Evolutionary conservation across 92 coral and sea anemone genomes (phyloP).

Genomic region (Siderastrea radians): DNA sequence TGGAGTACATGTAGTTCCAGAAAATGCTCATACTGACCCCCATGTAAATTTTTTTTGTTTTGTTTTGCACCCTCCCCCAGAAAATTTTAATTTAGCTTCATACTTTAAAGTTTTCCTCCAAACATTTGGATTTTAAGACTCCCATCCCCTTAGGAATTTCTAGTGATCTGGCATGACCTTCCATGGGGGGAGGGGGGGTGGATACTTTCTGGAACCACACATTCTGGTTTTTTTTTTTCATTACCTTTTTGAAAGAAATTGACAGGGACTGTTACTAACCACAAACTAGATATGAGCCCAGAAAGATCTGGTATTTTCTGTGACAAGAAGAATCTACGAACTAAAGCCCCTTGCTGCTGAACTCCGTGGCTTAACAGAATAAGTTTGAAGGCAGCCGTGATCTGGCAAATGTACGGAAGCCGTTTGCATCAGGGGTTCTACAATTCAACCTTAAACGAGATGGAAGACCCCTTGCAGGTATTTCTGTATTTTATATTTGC

Average conservation of each 20-base stretch:
- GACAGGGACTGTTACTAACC: slow-evolving; percentile 41
- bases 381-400: slow-evolving; percentile 27
- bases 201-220: too few relatives aligned
- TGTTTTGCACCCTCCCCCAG: too few relatives aligned
- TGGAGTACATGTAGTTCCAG: too few relatives aligned
- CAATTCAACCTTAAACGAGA: slow-evolving; percentile 58
- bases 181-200: too few relatives aligned
- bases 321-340: slow-evolving; percentile 42
- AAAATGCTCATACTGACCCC: too few relatives aligned
- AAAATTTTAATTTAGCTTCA: too few relatives aligned
- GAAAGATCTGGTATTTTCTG: slow-evolving; percentile 45
- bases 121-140: too few relatives aligned
- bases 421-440: slow-evolving; percentile 39
- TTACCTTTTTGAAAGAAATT: slow-evolving; percentile 11
- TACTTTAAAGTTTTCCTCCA: too few relatives aligned
- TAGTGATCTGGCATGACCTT: too few relatives aligned
- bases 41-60: too few relatives aligned
- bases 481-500: not conserved
- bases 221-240: not conserved
- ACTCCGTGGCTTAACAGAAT: slow-evolving; percentile 42
- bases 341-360: slow-evolving; percentile 46
- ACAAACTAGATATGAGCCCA: slow-evolving; percentile 53
- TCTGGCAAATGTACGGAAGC: slow-evolving; percentile 44
- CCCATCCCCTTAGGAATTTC: too few relatives aligned
- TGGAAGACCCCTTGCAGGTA: slow-evolving; percentile 65